Evolutionary conservation across 2,888 invertebrate genomes (phyloP), one percentile per base, ranked within the genome.

Genomic region (Allolobophora icterica): DNA sequence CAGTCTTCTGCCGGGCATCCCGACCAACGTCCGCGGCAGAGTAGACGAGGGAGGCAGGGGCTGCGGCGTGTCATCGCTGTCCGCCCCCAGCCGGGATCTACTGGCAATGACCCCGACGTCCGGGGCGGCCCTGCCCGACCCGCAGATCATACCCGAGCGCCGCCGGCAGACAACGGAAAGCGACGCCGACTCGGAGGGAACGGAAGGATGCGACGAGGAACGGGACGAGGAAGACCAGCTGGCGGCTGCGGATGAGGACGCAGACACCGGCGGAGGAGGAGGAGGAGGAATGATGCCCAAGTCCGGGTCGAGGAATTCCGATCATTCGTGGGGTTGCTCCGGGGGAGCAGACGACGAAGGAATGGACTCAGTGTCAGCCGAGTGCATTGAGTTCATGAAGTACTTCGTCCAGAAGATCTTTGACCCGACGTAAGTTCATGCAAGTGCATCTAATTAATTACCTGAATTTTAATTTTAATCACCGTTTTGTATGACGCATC

Each of bases 361-460:
- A 15, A 83, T 91, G 58, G 93, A 93, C 84, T 91, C 91, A 11
- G 89, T 91, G 84, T 40, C 91, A 1, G 40, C 83, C 30, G 92
- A 91, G 34, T 92, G 92, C 91, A 91, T 91, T 89, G 91, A 93
- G 21, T 93, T 93, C 90, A 97, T 97, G 97, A 96, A 96, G 93
- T 95, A 95, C 89, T 97, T 97, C 94, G 97, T 97, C 8, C 96
- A 96, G 71, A 96, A 96, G 92, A 95, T 97, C 34, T 97, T 97
- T 94, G 96, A 96, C 91, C 95, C 96, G 40, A 93, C 94, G 95
- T 95, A 91, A 90, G 34, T 90, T 71, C 52, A 34, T 15, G 21
- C 40, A 8, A 89, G 40, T 30, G 89, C 2, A 45, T 21, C 52
- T 42, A 24, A 40, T 89, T 89, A 8, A 40, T 40, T 11, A 11